These are phyloP conservation scores for Drosophila orena DNA, from an alignment of 1,140 invertebrate genomes.

Conservation along the genomic window DNA sequence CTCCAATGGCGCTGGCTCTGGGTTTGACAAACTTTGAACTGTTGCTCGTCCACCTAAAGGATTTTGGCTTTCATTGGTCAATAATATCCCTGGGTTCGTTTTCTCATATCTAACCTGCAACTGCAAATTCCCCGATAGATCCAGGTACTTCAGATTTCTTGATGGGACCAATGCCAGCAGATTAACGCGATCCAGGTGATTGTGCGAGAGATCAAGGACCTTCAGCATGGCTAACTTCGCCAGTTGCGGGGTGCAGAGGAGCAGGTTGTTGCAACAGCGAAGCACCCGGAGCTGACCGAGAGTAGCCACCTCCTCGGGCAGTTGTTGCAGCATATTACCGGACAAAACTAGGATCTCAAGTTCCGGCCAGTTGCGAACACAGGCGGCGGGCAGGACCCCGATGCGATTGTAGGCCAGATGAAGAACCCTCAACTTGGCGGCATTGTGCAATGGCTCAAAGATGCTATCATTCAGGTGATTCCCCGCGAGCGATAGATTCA, in stretches of 20 bases:
- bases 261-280: constrained; percentile 92
- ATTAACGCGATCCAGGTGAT: constrained; percentile 92
- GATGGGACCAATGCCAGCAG: constrained; percentile 89
- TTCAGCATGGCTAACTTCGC: constrained; percentile 90
- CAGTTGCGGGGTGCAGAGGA: constrained; percentile 91
- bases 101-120: constrained; percentile 85
- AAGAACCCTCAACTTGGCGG: constrained; percentile 88
- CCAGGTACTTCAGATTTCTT: constrained; percentile 92
- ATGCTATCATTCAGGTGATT: constrained; percentile 91
- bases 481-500: constrained; percentile 90
- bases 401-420: constrained; percentile 93
- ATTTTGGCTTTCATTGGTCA: background rate
- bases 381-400: constrained; percentile 90
- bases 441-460: constrained; percentile 89
- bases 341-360: constrained; percentile 93
- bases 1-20: constrained; percentile 91
- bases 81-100: background rate
- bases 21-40: constrained; percentile 89
- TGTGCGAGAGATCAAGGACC: constrained; percentile 93
- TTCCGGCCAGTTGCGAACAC: constrained; percentile 90
- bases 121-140: constrained; percentile 93
- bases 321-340: constrained; percentile 91
- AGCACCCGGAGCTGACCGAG: constrained; percentile 90
- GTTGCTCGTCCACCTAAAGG: constrained; percentile 89
- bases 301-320: constrained; percentile 91